Evolutionary conservation across 2,113 vertebrate genomes (phyloP).

Genomic region (Callithrix jacchus): DNA sequence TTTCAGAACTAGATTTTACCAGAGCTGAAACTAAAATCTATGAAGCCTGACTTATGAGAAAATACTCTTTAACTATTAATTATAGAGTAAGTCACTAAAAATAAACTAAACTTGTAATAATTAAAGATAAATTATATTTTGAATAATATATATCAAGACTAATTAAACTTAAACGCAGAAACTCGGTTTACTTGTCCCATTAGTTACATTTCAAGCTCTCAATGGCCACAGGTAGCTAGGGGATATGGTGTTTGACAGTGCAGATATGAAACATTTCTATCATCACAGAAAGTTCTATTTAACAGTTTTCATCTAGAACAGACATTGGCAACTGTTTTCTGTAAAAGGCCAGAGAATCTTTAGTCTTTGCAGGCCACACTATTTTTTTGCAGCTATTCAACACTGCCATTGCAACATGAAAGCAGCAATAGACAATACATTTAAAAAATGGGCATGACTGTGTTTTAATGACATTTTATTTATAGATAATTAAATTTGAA

Average conservation of each 20-base stretch:
- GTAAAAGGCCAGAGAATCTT: background rate
- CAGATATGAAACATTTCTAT: background rate
- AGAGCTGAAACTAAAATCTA: background rate
- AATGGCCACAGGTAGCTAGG: background rate
- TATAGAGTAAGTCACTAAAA: background rate
- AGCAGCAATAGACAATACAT: background rate
- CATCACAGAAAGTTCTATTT: background rate
- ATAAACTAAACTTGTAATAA: background rate
- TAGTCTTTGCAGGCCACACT: background rate
- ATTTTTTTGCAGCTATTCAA: background rate
- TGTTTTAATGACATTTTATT: background rate
- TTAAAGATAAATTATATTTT: constrained; percentile 16
- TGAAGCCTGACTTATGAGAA: background rate
- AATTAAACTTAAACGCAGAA: background rate
- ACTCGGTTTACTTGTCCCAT: background rate
- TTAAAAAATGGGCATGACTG: background rate
- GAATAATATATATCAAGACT: background rate
- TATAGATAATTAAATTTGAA: background rate
- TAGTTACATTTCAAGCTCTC: background rate
- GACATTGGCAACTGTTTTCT: background rate
- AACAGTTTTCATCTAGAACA: background rate
- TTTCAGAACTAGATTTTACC: background rate
- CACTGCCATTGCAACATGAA: background rate
- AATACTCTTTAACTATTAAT: background rate
- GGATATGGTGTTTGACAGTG: background rate